phyloP scores from a whole-genome alignment of 2,888 invertebrate species.

The Macropis europaea region DNA sequence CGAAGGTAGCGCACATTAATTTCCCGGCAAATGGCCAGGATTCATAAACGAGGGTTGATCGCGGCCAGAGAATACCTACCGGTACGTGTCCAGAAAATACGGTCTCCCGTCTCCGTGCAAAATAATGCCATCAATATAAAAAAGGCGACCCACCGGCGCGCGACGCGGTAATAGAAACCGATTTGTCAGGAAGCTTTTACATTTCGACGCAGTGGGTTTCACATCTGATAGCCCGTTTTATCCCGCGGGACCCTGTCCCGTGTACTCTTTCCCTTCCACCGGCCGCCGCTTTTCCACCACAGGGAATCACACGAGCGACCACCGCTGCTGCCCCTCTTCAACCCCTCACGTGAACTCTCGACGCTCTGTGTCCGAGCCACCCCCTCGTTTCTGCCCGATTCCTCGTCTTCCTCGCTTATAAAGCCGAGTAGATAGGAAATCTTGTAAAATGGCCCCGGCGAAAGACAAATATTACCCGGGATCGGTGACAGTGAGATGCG shows the following conservation, averaged over 20 bases:
- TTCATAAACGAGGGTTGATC: slow-evolving; percentile 47
- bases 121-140: slow-evolving; percentile 75
- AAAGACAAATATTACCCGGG: slow-evolving; percentile 74
- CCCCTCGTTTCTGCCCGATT: slow-evolving; percentile 50
- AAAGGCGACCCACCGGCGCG: slow-evolving; percentile 61
- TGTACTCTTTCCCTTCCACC: slow-evolving; percentile 42
- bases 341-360: slow-evolving; percentile 29
- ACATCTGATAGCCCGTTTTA: slow-evolving; percentile 73
- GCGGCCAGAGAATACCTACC: slow-evolving; percentile 11
- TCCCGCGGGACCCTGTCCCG: slow-evolving; percentile 68
- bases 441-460: slow-evolving; percentile 74
- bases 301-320: slow-evolving; percentile 36
- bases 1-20: slow-evolving; percentile 47
- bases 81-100: slow-evolving; percentile 55
- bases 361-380: slow-evolving; percentile 35
- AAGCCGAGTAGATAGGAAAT: slow-evolving; percentile 72
- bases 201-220: slow-evolving; percentile 72
- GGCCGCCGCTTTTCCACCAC: slow-evolving; percentile 12
- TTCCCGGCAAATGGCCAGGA: slow-evolving; percentile 53
- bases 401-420: slow-evolving; percentile 64
- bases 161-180: slow-evolving; percentile 73
- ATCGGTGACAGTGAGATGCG: slow-evolving; percentile 66
- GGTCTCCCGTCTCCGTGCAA: slow-evolving; percentile 57
- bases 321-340: slow-evolving; percentile 31
- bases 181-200: slow-evolving; percentile 77